Base-by-base conservation (phyloP, 2,888 invertebrate species). In the Lamproptera curius region DNA sequence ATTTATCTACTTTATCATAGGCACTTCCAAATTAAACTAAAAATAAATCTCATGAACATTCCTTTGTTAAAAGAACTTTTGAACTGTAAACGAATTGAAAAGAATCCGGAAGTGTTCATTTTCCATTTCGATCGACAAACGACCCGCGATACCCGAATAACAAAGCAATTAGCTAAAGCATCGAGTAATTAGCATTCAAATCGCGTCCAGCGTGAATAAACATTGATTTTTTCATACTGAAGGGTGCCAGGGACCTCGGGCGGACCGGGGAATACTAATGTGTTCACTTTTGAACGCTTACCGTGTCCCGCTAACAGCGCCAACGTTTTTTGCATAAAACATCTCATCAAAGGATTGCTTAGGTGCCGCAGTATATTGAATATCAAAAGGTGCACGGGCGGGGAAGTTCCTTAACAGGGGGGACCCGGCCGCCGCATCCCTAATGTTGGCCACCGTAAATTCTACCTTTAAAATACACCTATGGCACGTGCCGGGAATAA, bases 261-360 rank as follows among this genome's bases (percentile, higher is more conserved):
- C 64, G 74, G 75, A 76, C 67, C 72, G 65, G 70, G 67, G 86
- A 79, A 87, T 86, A 86, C 85, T 86, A 87, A 86, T 87, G 85
- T 79, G 81, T 76, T 80, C 85, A 85, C 81, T 83, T 84, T 80
- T 78, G 82, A 84, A 74, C 83, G 84, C 72, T 84, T 85, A 84
- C 80, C 80, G 79, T 85, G 78, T n/a, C 84, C 80, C 78, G 77
- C 72, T 80, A 80, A 83, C 79, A 75, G 76, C 66, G 56, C 70
- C 84, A 76, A 84, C 87, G 86, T 87, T 86, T 87, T 87, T 86
- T 86, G 86, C 87, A 87, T 87, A 87, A 87, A 86, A 86, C 85
- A 87, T 87, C 86, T 86, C 87, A 87, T 87, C 87, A 87, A 86
- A 87, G 86, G 87, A 85, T 86, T 86, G 86, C 83, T 82, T 70